Percentiles rank a stretch among this genome's conserved stretches.
These are phyloP conservation scores for Leptodactylus fuscus DNA, from an alignment of 2,113 vertebrate genomes.

Conservation along the genomic window DNA sequence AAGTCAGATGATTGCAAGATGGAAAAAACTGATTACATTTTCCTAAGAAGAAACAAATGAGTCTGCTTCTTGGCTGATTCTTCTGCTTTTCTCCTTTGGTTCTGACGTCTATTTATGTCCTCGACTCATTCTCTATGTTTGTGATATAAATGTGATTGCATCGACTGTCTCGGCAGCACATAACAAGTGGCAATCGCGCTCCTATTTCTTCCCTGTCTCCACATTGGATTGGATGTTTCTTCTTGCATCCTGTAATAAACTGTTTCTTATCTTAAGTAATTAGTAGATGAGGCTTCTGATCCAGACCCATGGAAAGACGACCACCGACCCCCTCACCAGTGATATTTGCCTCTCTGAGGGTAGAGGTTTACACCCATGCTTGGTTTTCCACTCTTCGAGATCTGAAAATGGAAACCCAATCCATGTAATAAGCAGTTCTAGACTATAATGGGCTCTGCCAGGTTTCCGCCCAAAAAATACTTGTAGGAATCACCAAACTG, in stretches of 20 bases:
- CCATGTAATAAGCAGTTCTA: too few species aligned
- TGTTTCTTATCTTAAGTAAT: background rate
- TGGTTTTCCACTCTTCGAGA: too few species aligned
- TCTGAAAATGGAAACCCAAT: too few species aligned
- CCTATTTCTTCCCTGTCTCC: background rate
- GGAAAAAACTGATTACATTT: slow-evolving; percentile 41
- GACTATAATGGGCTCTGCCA: too few species aligned
- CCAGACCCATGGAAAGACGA: background rate
- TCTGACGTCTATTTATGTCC: slow-evolving; percentile 29
- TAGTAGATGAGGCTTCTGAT: background rate
- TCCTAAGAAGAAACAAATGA: slow-evolving; percentile 33
- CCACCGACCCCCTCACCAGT: background rate
- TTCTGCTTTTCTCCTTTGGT: background rate
- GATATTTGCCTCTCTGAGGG: too few species aligned
- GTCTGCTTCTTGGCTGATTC: background rate
- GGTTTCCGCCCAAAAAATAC: too few species aligned
- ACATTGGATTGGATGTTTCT: background rate
- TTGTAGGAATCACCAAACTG: too few species aligned
- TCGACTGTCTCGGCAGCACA: background rate
- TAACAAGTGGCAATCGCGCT: background rate
- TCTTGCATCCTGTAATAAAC: background rate
- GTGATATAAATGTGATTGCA: slow-evolving; percentile 34
- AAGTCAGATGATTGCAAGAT: slow-evolving; percentile 31
- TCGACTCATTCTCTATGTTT: background rate
- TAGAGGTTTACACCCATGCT: too few species aligned